These are phyloP conservation scores for Paramormyrops kingsleyae DNA, from an alignment of 2,113 vertebrate species.

Conservation along the genomic window DNA sequence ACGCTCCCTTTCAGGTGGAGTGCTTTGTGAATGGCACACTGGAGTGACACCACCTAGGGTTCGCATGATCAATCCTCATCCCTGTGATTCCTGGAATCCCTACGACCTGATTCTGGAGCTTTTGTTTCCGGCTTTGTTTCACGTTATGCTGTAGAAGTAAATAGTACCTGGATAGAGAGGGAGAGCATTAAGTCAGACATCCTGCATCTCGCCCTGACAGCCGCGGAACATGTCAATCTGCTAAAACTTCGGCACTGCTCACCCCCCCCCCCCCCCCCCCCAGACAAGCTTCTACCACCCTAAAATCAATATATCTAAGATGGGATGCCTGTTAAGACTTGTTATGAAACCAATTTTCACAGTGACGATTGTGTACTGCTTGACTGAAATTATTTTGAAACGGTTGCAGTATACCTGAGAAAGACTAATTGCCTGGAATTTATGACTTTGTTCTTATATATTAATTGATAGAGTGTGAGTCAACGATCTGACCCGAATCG, in stretches of 20 bases:
- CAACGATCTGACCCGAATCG: neutral
- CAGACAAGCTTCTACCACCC: neutral
- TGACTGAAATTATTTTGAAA: neutral
- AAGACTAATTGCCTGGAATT: neutral
- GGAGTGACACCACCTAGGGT: neutral
- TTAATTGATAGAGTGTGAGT: neutral
- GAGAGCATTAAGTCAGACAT: neutral
- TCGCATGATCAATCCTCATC: neutral
- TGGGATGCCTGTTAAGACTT: neutral
- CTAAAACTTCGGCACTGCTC: neutral
- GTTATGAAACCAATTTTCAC: neutral
- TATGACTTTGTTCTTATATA: neutral
- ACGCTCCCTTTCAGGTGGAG: neutral
- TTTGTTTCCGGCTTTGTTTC: neutral
- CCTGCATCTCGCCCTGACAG: neutral
- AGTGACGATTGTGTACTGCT: neutral
- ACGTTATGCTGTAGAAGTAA: neutral
- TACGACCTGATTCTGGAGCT: neutral
- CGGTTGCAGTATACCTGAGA: neutral
- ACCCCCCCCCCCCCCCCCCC: neutral
- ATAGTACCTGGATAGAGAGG: neutral
- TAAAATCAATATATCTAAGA: neutral
- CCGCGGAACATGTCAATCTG: neutral
- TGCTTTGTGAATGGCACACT: neutral
- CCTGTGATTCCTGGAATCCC: no score